Percentiles rank a stretch among this genome's conserved stretches.
Conservation (phyloP, 2,113 vertebrate species). For the Neolamprologus sp. region DNA sequence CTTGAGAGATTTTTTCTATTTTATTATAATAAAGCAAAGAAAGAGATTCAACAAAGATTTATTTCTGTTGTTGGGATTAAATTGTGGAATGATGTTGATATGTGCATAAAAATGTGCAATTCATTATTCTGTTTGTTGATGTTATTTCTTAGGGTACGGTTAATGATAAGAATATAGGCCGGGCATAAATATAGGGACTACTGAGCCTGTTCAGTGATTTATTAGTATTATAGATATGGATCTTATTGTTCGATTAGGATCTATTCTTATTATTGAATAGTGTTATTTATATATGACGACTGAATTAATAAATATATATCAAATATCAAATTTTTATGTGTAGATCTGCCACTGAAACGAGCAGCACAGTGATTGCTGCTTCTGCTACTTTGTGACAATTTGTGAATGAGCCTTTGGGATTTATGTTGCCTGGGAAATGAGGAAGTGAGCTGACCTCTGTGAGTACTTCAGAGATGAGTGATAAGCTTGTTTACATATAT, state of each 20-base stretch:
- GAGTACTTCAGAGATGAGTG: background rate
- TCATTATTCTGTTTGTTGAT: background rate
- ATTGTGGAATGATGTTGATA: background rate
- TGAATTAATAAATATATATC: background rate
- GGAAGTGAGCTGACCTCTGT: background rate
- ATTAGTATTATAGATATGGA: background rate
- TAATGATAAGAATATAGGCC: background rate
- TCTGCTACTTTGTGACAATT: background rate
- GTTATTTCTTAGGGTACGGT: accelerated
- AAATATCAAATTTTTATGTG: background rate
- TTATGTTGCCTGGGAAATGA: background rate
- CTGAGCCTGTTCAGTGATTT: background rate
- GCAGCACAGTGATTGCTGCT: background rate
- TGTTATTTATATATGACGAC: background rate
- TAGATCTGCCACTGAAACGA: background rate
- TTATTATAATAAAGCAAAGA: background rate
- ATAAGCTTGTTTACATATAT: background rate
- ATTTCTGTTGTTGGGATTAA: background rate
- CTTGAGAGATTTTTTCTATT: background rate
- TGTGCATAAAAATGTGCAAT: background rate
- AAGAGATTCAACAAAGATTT: background rate
- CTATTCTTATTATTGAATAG: background rate
- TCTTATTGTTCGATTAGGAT: background rate
- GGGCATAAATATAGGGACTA: background rate
- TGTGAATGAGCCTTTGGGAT: background rate